Evolutionary conservation across 2,113 vertebrate species (phyloP), one percentile per base, ranked within the genome.

Genomic region (Spea bombifrons): DNA sequence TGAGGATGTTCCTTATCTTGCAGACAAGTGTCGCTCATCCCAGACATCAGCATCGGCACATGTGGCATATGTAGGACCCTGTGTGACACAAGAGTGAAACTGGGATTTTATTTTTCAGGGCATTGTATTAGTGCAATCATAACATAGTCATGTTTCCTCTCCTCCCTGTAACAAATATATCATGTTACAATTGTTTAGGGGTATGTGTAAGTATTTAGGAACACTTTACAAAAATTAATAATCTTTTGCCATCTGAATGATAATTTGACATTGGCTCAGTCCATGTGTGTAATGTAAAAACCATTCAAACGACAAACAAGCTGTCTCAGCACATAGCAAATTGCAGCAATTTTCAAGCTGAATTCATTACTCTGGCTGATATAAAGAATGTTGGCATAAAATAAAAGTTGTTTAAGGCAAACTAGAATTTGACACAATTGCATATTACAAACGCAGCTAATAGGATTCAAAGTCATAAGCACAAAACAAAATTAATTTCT

Each of bases 401-500:
- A 43, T 71, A 73, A 13, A 76, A 68, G 71, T 63, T 50, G 71
- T 3, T 53, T 30, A 4, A 45, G 47, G 52, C 67, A 71, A 75
- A 0, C 0, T 68, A 66, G 80, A 81, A 81, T 72, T 57, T 78
- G 66, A 80, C 72, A 71, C 15, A 79, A 80, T 81, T 83, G 64
- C 68, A 71, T 0, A 0, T 81, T 85, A 61, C 52, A 67, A 80
- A 82, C 66, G 55, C 76, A 71, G 45, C 59, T 81, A 73, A 81
- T 57, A 85, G 55, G 83, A 75, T 65, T 81, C 57, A 81, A 85
- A 83, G 80, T 83, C 30, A 69, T 67, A 81, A 15, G 68, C 66
- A 82, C 83, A 83, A 86, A 86, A 81, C 16, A 83, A 81, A 82
- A 75, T 73, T 75, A 64, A 78, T 17, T 81, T 86, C 76, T 82